Evolutionary conservation across 2,888 invertebrate species (phyloP).

Genomic region (Operophtera brumata): DNA sequence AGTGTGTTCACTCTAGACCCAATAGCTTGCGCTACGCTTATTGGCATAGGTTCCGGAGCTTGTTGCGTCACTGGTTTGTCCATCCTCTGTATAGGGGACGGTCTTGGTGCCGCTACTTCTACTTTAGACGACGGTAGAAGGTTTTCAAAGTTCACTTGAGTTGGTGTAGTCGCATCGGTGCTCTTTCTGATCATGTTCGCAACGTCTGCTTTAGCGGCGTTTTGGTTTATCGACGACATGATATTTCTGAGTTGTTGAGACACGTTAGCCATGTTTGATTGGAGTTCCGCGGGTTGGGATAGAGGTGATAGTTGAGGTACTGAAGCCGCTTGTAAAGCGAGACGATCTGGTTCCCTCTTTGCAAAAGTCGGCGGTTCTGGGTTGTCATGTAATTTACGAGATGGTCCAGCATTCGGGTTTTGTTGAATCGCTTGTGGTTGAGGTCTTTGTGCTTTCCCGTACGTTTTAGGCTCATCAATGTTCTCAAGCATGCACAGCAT

Average conservation of each 20-base stretch:
- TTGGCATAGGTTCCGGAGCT: constrained; percentile 56
- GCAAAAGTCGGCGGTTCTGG: constrained; percentile 53
- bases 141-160: constrained; percentile 77
- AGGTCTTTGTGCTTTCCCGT: constrained; percentile 27
- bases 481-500: constrained; percentile 86
- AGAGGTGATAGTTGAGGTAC: constrained; percentile 86
- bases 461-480: constrained; percentile 52
- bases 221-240: constrained; percentile 82
- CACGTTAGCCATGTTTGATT: constrained; percentile 86
- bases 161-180: constrained; percentile 64
- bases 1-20: constrained; percentile 68
- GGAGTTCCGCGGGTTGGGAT: constrained; percentile 86
- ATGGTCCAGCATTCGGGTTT: constrained; percentile 28
- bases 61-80: constrained; percentile 58
- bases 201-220: constrained; percentile 73
- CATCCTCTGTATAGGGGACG: constrained; percentile 63
- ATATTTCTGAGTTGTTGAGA: constrained; percentile 85
- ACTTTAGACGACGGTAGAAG: constrained; percentile 76
- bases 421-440: constrained; percentile 42
- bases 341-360: constrained; percentile 61
- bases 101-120: constrained; percentile 64
- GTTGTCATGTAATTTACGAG: constrained; percentile 26
- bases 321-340: constrained; percentile 72
- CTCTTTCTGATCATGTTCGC: constrained; percentile 75
- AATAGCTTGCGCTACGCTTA: constrained; percentile 65